These are phyloP conservation scores for Eupithecia insigniata DNA, from an alignment of 2,888 invertebrate species.

Conservation along the genomic window DNA sequence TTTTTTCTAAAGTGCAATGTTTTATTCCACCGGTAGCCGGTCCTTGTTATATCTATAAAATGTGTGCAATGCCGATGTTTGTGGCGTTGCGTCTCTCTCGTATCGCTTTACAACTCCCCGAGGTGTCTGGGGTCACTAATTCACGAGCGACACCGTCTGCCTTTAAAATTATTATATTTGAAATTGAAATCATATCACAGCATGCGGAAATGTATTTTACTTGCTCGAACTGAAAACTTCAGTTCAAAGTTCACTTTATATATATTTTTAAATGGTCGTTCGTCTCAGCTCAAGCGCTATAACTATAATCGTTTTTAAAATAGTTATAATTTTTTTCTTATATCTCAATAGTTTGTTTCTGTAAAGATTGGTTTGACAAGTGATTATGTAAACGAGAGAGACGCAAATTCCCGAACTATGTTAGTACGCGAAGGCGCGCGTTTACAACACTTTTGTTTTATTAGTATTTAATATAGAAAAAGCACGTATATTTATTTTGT, in stretches of 20 bases:
- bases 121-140: slow-evolving; percentile 57
- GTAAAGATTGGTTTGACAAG: neutral
- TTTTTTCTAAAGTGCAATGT: slow-evolving; percentile 82
- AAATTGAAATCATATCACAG: slow-evolving; percentile 34
- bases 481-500: slow-evolving; percentile 67
- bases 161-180: slow-evolving; percentile 30
- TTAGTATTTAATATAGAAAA: slow-evolving; percentile 70
- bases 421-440: slow-evolving; percentile 79
- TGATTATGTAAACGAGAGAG: slow-evolving; percentile 39
- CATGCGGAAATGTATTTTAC: slow-evolving; percentile 24
- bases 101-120: slow-evolving; percentile 55
- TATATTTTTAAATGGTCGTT: neutral
- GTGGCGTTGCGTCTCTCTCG: slow-evolving; percentile 61
- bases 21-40: slow-evolving; percentile 83
- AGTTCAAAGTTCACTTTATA: too few relatives aligned
- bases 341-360: neutral
- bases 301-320: too few relatives aligned
- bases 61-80: slow-evolving; percentile 74
- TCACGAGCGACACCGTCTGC: slow-evolving; percentile 32
- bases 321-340: neutral
- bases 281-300: neutral
- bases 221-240: slow-evolving; percentile 21
- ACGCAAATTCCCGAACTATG: slow-evolving; percentile 52
- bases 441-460: slow-evolving; percentile 78
- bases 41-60: slow-evolving; percentile 77